A percentile compares a stretch with the other conserved stretches of the same genome.
Evolutionary conservation across 2,113 vertebrate species (phyloP).

Genomic region (Corynorhinus townsendii): DNA sequence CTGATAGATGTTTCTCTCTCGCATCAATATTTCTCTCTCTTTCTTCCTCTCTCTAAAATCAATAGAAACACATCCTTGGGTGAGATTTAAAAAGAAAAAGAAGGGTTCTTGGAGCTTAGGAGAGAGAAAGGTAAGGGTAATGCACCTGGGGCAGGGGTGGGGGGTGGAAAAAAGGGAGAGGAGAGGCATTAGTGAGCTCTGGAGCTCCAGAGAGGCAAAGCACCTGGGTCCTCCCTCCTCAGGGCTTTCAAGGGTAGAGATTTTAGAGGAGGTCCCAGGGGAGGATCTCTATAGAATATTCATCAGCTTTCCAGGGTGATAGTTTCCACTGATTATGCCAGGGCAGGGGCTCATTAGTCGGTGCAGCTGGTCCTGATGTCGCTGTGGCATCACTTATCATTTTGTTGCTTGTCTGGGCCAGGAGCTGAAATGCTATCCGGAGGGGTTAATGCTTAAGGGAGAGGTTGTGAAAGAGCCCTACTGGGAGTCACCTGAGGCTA

Average conservation of each 20-base stretch:
- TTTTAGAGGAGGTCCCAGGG: neutral
- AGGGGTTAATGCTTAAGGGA: neutral
- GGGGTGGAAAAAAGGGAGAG: no score
- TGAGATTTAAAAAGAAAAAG: neutral
- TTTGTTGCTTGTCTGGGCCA: neutral
- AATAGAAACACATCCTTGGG: no score
- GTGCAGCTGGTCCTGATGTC: neutral
- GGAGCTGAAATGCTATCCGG: neutral
- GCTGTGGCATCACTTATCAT: neutral
- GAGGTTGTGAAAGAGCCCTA: neutral
- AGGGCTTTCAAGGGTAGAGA: neutral
- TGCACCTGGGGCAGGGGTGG: rapidly evolving
- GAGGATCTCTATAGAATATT: neutral
- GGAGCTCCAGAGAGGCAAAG: neutral
- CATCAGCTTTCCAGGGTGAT: neutral
- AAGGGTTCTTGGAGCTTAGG: neutral
- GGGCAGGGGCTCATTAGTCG: neutral
- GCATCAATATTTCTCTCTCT: no score
- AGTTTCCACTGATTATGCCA: neutral
- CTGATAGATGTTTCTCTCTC: no score
- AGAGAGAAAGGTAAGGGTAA: neutral
- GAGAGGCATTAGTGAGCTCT: neutral
- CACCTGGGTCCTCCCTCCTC: neutral
- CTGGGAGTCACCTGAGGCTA: no score
- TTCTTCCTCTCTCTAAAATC: no score